These are phyloP conservation scores for Motacilla tschutschensis DNA, from an alignment of 2,113 vertebrate species.

Conservation along the genomic window DNA sequence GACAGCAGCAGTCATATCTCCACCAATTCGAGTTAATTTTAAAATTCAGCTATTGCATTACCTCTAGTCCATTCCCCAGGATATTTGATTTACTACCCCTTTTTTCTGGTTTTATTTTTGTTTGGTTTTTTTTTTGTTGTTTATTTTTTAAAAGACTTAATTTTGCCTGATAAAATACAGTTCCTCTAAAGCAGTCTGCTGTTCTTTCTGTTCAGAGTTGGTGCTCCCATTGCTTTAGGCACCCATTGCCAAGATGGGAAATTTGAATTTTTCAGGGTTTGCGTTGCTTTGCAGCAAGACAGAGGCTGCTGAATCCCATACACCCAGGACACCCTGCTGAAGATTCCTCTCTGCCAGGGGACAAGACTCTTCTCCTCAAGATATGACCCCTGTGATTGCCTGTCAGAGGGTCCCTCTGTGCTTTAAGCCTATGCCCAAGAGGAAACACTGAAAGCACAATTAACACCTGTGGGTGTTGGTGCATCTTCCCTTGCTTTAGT, in stretches of 20 bases:
- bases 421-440: background rate
- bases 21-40: background rate
- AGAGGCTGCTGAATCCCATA: background rate
- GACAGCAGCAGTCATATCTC: background rate
- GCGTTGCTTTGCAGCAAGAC: background rate
- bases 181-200: background rate
- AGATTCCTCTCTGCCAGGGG: background rate
- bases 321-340: fast-evolving
- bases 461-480: background rate
- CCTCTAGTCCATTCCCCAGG: background rate
- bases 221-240: background rate
- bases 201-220: background rate
- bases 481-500: background rate
- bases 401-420: fast-evolving
- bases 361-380: background rate
- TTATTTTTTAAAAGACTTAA: background rate
- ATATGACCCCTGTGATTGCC: background rate
- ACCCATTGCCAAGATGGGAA: fast-evolving
- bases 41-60: background rate
- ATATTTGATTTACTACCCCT: background rate
- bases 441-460: background rate
- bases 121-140: background rate
- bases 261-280: background rate
- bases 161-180: background rate
- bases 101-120: background rate